Evolutionary conservation across 1,140 invertebrate genomes (phyloP).

Genomic region (Atta cephalotes): DNA sequence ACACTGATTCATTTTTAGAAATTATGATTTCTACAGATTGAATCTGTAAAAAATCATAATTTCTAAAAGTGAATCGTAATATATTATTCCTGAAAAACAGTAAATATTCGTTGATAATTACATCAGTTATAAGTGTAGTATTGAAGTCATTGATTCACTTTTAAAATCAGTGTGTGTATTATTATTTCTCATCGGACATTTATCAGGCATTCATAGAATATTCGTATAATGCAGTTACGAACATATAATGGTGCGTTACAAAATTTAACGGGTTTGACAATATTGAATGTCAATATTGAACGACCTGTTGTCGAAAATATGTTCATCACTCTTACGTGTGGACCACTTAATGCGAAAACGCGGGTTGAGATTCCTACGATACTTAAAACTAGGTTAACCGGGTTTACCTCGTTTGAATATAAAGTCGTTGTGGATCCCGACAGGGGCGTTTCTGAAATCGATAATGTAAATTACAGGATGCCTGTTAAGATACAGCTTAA

Average conservation of each 20-base stretch:
- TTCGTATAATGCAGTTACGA: background rate
- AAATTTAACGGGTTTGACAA: background rate
- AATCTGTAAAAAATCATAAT: too few relatives aligned
- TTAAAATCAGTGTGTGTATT: too few relatives aligned
- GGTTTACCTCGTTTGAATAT: slow-evolving; percentile 59
- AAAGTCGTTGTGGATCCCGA: slow-evolving; percentile 60
- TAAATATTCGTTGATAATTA: too few relatives aligned
- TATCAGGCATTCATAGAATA: background rate
- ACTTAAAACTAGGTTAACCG: slow-evolving; percentile 55
- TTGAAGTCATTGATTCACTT: too few relatives aligned
- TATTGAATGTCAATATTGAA: background rate
- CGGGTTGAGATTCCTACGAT: slow-evolving; percentile 41
- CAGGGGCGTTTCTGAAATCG: slow-evolving; percentile 57
- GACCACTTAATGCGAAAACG: background rate
- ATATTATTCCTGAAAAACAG: too few relatives aligned
- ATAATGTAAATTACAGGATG: slow-evolving; percentile 59
- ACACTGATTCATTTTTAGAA: too few relatives aligned
- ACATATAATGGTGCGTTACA: background rate
- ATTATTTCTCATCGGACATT: background rate
- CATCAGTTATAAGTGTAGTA: too few relatives aligned
- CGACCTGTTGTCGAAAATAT: background rate
- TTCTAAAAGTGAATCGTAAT: too few relatives aligned
- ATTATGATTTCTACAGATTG: too few relatives aligned
- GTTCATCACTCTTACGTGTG: slow-evolving; percentile 14
- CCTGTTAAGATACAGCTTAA: slow-evolving; percentile 60